These are phyloP conservation scores for Malurus cyaneus DNA, from an alignment of 2,113 vertebrate genomes.

Conservation along the genomic window DNA sequence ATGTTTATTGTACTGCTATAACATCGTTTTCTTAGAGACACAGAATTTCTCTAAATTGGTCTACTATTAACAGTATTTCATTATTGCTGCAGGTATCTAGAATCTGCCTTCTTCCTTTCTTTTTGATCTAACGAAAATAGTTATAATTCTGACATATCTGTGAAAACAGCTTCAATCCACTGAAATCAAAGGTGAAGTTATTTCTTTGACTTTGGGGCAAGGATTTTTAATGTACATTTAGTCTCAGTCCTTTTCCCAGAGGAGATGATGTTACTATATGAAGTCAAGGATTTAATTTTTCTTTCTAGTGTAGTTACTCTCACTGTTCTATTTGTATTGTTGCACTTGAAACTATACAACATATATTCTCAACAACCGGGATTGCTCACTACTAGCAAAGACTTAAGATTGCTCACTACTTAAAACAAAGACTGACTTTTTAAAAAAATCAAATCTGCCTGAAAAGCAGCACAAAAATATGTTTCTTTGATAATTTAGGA, in stretches of 20 bases:
- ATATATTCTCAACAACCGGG: neutral
- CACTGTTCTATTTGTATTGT: neutral
- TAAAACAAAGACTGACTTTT: neutral
- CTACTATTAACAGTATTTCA: neutral
- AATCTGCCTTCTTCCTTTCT: neutral
- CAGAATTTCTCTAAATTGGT: neutral
- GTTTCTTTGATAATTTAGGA: neutral
- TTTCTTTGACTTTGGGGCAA: neutral
- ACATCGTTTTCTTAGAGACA: neutral
- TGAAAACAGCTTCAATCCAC: neutral
- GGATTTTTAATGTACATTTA: neutral
- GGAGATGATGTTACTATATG: neutral
- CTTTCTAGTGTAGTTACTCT: neutral
- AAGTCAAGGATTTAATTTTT: neutral
- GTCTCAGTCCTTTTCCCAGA: neutral
- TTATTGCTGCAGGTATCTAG: neutral
- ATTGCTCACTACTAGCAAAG: neutral
- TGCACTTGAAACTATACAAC: neutral
- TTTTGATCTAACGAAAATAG: neutral
- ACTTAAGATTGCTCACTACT: neutral
- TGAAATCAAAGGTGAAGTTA: neutral
- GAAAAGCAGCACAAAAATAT: neutral
- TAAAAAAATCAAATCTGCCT: neutral
- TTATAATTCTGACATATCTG: neutral
- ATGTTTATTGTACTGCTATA: neutral